phyloP scores from a whole-genome alignment of 1,140 invertebrate species.

The Magallana gigas region DNA sequence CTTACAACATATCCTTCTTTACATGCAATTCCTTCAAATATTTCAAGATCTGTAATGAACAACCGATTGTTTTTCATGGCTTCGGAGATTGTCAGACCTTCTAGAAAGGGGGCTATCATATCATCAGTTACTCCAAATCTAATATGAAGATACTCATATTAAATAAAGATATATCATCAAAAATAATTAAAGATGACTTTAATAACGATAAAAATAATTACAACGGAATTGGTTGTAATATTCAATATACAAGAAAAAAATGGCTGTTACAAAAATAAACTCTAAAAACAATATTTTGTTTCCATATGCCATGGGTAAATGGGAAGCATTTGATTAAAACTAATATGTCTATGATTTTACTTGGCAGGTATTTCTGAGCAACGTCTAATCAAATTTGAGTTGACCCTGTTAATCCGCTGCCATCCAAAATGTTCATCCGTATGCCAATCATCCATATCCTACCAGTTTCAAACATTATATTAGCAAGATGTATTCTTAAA shows the following conservation, averaged over 20 bases:
- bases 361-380: slow-evolving; percentile 31
- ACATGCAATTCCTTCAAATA: slow-evolving; percentile 52
- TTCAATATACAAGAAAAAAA: too few species aligned
- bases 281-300: too few species aligned
- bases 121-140: slow-evolving; percentile 63
- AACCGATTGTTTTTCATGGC: slow-evolving; percentile 60
- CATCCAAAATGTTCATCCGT: slow-evolving; percentile 69
- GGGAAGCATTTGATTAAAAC: too few species aligned
- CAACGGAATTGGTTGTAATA: too few species aligned
- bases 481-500: too few species aligned
- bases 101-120: slow-evolving; percentile 62
- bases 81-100: slow-evolving; percentile 52
- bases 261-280: too few species aligned
- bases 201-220: too few species aligned
- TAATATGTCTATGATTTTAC: background rate
- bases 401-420: slow-evolving; percentile 68
- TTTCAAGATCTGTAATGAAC: slow-evolving; percentile 61
- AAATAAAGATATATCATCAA: too few species aligned
- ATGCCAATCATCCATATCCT: slow-evolving; percentile 8
- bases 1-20: background rate
- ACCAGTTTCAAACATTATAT: too few species aligned
- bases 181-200: too few species aligned
- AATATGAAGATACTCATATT: too few species aligned
- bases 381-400: background rate
- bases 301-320: too few species aligned